phyloP scores from a whole-genome alignment of 2,797 vertebrate genomes.

The Lepilemur septentrionalis region DNA sequence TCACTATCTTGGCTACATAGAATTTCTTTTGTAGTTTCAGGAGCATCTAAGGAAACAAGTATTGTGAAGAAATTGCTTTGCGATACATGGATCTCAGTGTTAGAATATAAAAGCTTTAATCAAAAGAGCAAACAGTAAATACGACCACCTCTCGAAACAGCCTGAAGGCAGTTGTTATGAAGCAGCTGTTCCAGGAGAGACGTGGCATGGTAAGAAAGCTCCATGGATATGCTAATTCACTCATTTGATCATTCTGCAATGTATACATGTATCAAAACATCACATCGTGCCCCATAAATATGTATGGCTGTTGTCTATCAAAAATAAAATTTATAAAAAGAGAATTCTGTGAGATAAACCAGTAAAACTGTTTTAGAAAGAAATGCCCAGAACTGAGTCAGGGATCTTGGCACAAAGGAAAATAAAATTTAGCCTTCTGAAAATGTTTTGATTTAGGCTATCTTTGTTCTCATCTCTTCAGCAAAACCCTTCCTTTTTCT shows the following conservation, averaged over 20 bases:
- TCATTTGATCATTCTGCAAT: not conserved
- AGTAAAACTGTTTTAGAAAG: not conserved
- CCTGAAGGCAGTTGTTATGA: not conserved
- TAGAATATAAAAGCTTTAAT: not conserved
- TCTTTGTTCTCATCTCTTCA: not conserved
- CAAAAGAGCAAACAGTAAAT: not conserved
- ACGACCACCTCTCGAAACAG: not conserved
- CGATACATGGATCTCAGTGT: not conserved
- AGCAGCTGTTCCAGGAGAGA: not conserved
- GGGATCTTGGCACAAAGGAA: not conserved
- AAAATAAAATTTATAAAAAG: not conserved
- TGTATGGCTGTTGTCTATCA: not conserved
- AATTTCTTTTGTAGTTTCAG: not conserved
- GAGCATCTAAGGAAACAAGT: not conserved
- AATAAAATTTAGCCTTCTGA: not conserved
- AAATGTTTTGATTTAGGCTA: not conserved
- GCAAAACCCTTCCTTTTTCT: not conserved
- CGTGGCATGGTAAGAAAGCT: not conserved
- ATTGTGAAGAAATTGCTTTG: not conserved
- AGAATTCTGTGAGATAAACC: not conserved
- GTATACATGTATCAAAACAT: not conserved
- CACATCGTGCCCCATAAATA: not conserved
- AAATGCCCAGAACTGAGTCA: not conserved
- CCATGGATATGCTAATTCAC: not conserved
- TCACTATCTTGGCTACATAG: not conserved